These are phyloP conservation scores for Nephila pilipes DNA, from an alignment of 1,140 invertebrate genomes.

Conservation along the genomic window DNA sequence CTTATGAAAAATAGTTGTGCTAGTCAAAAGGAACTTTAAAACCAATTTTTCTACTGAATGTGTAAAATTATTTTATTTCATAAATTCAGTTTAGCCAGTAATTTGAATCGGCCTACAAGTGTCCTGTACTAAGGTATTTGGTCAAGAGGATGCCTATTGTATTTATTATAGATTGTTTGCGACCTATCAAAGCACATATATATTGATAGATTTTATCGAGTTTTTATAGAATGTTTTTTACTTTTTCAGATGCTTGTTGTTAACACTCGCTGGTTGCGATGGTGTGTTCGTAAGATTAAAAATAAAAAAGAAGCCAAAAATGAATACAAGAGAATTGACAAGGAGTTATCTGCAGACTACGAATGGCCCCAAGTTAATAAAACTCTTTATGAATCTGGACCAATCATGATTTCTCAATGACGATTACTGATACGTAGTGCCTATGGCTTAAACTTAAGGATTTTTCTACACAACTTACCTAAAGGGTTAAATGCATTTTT, in stretches of 20 bases:
- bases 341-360: constrained; percentile 50
- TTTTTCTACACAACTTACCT: constrained; percentile 65
- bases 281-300: constrained; percentile 50
- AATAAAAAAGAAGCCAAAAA: constrained; percentile 73
- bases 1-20: too few species aligned
- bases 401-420: constrained; percentile 70
- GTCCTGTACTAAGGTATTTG: too few species aligned
- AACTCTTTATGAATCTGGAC: constrained; percentile 54
- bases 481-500: constrained; percentile 60
- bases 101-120: too few species aligned
- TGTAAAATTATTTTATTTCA: too few species aligned
- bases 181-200: not conserved
- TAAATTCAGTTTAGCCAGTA: too few species aligned
- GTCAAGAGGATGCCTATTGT: too few species aligned
- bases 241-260: constrained; percentile 65
- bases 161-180: too few species aligned
- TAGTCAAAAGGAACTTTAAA: too few species aligned
- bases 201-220: not conserved
- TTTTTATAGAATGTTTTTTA: not conserved
- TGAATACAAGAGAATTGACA: constrained; percentile 71
- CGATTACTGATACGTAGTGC: constrained; percentile 70
- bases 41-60: too few species aligned
- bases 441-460: constrained; percentile 54
- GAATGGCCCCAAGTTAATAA: constrained; percentile 57
- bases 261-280: constrained; percentile 57